Evolutionary conservation across 2,888 invertebrate genomes (phyloP), one percentile per base, ranked within the genome.

Genomic region (Aethes cnicana): DNA sequence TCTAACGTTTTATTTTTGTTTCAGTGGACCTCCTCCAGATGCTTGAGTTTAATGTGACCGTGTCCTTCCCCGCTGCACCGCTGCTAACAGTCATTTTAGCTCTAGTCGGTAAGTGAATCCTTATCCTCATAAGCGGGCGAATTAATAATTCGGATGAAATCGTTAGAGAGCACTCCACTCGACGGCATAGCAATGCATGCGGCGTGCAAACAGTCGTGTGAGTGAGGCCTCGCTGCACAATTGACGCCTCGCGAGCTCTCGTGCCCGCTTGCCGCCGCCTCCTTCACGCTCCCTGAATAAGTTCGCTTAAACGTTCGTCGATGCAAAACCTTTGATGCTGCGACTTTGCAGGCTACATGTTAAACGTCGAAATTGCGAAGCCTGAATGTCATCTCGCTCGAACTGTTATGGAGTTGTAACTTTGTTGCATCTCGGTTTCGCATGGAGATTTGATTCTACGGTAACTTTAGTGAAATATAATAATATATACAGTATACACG

Each of bases 21-120:
- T 48, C 92, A 98, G 98, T 99, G 77, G 99, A 99, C 84, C 92
- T 99, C 48, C 93, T 99, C 62, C 98, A 99, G 89, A 98, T 98
- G 97, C 89, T 99, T 82, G 99, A 98, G 89, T 96, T 97, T 90
- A 98, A 98, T 89, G 95, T 96, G 56, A 94, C 96, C 2, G 95
- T 98, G 47, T 95, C 95, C 47, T 98, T 98, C 80, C 98, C 99
- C 21, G 97, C 98, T 33, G 99, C 99, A 23, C 98, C 99, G 2
- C 90, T 99, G 43, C 92, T 99, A 62, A 99, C 99, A 3, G 98
- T 99, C 54, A 98, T 99, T 64, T 90, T 99, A 81, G 99, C 99
- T 32, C 91, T 99, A 80, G 98, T 99, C 68, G 99, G 99, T 98
- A 91, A 95, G 97, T 94, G 54, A 25, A 52, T 44, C 32, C 14